phyloP scores from a whole-genome alignment of 2,113 vertebrate species.

The Phaetusa simplex region DNA sequence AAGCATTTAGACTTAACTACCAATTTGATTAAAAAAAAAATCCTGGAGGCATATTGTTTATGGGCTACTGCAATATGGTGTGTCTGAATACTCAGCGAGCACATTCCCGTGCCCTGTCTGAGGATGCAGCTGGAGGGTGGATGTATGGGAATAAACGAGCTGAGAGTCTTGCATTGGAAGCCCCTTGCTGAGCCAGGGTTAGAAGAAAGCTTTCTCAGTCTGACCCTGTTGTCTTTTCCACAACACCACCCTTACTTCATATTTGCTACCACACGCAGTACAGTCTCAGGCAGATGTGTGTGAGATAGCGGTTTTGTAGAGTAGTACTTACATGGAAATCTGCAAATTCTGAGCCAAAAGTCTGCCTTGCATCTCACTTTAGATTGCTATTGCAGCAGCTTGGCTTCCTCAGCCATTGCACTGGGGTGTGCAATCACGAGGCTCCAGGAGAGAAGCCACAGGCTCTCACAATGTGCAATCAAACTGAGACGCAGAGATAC shows the following conservation, averaged over 20 bases:
- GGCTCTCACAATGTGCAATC: neutral
- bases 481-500: neutral
- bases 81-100: neutral
- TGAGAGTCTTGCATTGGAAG: rapidly evolving
- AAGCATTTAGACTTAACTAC: neutral
- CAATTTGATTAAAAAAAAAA: too few relatives aligned
- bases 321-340: neutral
- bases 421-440: neutral
- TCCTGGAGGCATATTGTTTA: neutral
- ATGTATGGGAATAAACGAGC: rapidly evolving
- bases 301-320: neutral
- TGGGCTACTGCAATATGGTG: neutral
- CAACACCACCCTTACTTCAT: neutral
- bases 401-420: neutral
- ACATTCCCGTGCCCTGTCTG: neutral
- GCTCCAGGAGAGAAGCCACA: neutral
- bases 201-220: neutral
- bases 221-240: neutral
- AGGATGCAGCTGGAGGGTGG: neutral
- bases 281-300: neutral
- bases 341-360: neutral
- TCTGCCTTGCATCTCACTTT: neutral
- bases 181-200: neutral
- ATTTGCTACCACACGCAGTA: rapidly evolving
- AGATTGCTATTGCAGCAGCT: neutral